Conservation (phyloP, 1,140 invertebrate species). For the Tigriopus japonicus region DNA sequence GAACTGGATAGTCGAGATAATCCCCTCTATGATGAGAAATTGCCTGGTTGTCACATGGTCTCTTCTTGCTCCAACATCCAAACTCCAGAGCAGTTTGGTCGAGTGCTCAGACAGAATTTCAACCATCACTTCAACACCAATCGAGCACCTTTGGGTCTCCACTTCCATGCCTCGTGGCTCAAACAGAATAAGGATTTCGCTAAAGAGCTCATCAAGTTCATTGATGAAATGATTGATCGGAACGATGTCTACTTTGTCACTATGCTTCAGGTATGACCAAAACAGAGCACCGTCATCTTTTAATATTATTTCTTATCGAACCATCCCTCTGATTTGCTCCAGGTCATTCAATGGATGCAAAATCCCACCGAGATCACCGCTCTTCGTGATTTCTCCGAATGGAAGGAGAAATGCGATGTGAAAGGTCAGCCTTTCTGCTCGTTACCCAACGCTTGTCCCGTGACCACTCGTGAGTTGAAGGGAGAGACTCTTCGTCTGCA, state of each 20-base stretch:
- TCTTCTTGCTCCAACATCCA: slow-evolving; percentile 83
- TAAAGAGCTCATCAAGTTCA: slow-evolving; percentile 76
- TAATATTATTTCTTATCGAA: background rate
- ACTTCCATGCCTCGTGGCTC: slow-evolving; percentile 87
- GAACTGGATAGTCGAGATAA: slow-evolving; percentile 77
- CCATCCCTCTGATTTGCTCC: slow-evolving; percentile 17
- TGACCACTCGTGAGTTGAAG: slow-evolving; percentile 71
- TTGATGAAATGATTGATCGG: slow-evolving; percentile 66
- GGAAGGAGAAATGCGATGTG: slow-evolving; percentile 88
- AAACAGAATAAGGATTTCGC: slow-evolving; percentile 84
- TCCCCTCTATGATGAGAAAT: slow-evolving; percentile 67
- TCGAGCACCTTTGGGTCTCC: slow-evolving; percentile 75
- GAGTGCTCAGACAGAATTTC: slow-evolving; percentile 74
- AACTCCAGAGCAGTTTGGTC: slow-evolving; percentile 37
- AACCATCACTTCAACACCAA: slow-evolving; percentile 79
- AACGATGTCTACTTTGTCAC: slow-evolving; percentile 89
- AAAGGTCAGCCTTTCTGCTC: slow-evolving; percentile 83
- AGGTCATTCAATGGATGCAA: slow-evolving; percentile 94
- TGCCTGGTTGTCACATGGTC: slow-evolving; percentile 75
- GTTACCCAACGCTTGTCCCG: slow-evolving; percentile 65
- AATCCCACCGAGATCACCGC: slow-evolving; percentile 70
- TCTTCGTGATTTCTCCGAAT: slow-evolving; percentile 73
- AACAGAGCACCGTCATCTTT: background rate
- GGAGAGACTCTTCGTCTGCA: slow-evolving; percentile 77
- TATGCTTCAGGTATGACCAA: slow-evolving; percentile 47